These are phyloP conservation scores for Drosophila sechellia DNA, from an alignment of 1,140 invertebrate species.

Conservation along the genomic window DNA sequence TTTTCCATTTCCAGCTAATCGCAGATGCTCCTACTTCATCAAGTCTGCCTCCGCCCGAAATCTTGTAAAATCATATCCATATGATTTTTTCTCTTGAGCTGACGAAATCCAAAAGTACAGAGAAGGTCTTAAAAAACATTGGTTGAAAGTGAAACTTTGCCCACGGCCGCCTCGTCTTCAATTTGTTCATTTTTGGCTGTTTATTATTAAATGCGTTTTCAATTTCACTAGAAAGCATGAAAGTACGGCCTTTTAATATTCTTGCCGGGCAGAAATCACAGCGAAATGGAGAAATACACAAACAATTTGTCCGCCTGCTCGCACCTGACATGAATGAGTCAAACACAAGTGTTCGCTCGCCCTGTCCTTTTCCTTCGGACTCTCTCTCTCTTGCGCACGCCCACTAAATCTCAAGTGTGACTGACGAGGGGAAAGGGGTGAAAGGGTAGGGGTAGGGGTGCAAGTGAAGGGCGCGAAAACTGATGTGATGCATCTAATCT, in stretches of 20 bases:
- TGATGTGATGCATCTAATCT: background rate
- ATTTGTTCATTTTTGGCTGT: conserved; percentile 24
- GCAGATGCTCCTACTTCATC: conserved; percentile 39
- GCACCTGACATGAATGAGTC: conserved; percentile 31
- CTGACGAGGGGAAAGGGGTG: background rate
- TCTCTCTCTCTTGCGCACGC: conserved; percentile 1
- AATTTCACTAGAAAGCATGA: conserved; percentile 78
- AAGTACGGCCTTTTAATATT: conserved; percentile 63
- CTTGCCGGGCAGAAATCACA: conserved; percentile 59
- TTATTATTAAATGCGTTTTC: conserved; percentile 73
- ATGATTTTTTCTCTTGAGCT: background rate
- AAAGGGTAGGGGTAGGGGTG: no score
- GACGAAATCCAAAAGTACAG: background rate
- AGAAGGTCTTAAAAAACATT: conserved; percentile 1
- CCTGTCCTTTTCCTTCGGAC: conserved; percentile 5
- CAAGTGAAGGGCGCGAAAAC: background rate
- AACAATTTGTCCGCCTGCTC: conserved; percentile 26
- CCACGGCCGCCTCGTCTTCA: conserved; percentile 19
- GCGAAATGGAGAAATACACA: conserved; percentile 65
- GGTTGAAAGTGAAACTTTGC: conserved; percentile 74
- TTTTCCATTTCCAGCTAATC: conserved; percentile 44
- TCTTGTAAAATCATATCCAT: conserved; percentile 49
- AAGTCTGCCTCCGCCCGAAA: background rate
- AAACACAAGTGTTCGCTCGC: background rate
- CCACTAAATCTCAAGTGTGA: conserved; percentile 6